A percentile compares a stretch with the other conserved stretches of the same genome.
phyloP scores from a whole-genome alignment of 2,797 vertebrate genomes.

The Anolis apletophallus region DNA sequence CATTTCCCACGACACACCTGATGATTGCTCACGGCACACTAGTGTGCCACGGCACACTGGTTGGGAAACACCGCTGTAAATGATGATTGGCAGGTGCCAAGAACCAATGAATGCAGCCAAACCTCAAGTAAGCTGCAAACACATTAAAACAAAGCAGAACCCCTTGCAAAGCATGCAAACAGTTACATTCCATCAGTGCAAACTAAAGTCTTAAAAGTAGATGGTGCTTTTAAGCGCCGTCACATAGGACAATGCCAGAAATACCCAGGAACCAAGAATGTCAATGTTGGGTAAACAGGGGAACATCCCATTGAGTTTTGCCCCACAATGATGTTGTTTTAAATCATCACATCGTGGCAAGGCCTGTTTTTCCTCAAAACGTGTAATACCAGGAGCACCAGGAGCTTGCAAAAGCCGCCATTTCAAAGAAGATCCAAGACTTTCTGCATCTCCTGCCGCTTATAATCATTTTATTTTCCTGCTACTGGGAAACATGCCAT shows the following conservation, averaged over 20 bases:
- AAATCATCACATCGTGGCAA: not conserved
- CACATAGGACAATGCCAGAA: not conserved
- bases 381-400: not conserved
- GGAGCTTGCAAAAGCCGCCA: constrained; percentile 43
- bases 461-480: constrained; percentile 75
- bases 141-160: too few relatives aligned
- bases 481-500: constrained; percentile 70
- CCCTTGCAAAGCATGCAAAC: too few relatives aligned
- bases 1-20: too few relatives aligned
- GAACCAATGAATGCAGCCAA: too few relatives aligned
- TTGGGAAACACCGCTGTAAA: too few relatives aligned
- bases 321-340: not conserved
- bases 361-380: not conserved
- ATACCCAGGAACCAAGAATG: not conserved
- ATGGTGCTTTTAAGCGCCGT: too few relatives aligned
- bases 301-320: not conserved
- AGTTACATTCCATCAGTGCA: too few relatives aligned
- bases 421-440: constrained; percentile 28
- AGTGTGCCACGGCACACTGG: too few relatives aligned
- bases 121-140: too few relatives aligned
- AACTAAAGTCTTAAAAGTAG: too few relatives aligned
- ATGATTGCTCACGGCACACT: too few relatives aligned
- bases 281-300: not conserved
- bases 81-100: too few relatives aligned
- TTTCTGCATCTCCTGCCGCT: constrained; percentile 54